Conservation (phyloP, 2,888 invertebrate species). For the Drosophila affinis region DNA sequence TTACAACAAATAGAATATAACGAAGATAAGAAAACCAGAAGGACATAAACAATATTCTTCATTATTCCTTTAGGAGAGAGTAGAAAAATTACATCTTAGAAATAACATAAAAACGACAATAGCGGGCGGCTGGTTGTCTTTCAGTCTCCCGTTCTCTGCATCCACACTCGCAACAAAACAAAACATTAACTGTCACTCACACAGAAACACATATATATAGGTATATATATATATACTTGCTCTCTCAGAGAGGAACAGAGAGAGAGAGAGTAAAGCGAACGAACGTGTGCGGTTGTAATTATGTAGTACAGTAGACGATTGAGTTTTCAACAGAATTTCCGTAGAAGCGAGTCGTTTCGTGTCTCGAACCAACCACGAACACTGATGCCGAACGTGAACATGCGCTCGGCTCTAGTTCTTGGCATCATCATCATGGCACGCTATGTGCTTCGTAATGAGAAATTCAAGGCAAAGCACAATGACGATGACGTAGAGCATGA, state of each 20-base stretch:
- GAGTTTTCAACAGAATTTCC: conserved; percentile 76
- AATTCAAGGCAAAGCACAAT: conserved; percentile 67
- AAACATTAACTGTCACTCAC: conserved; percentile 67
- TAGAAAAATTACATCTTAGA: not conserved
- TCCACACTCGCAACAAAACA: conserved; percentile 70
- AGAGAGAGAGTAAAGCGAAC: conserved; percentile 23
- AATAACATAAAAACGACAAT: conserved; percentile 40
- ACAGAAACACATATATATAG: not conserved
- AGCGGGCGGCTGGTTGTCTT: conserved; percentile 27
- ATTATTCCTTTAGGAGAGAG: conserved; percentile 6
- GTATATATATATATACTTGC: not conserved
- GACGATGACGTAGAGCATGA: conserved; percentile 58
- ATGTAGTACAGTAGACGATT: conserved; percentile 78
- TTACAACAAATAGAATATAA: not conserved
- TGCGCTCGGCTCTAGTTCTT: conserved; percentile 27
- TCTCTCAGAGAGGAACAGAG: conserved; percentile 15
- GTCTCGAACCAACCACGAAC: conserved; percentile 39
- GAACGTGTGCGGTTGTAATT: conserved; percentile 64
- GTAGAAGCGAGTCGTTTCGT: conserved; percentile 60
- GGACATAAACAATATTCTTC: conserved; percentile 19
- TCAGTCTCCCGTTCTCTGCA: conserved; percentile 27
- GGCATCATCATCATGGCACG: not conserved
- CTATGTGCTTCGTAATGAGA: conserved; percentile 10
- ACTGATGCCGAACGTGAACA: not conserved
- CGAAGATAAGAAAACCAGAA: conserved; percentile 1